Evolutionary conservation across 2,797 vertebrate species (phyloP).

Genomic region (Ptychobarbus kaznakovi): DNA sequence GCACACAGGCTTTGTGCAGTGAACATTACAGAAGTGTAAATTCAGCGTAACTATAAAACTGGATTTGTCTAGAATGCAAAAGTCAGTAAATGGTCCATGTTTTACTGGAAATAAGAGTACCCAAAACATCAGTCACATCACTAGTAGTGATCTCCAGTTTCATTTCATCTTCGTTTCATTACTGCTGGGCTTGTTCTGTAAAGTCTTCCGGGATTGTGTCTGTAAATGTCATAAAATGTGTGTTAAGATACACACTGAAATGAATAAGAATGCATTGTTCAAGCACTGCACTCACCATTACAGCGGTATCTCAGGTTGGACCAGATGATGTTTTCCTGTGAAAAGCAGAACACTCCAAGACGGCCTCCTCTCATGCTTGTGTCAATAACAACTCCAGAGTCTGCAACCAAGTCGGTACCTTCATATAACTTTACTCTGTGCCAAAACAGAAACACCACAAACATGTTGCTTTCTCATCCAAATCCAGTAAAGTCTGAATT

Average conservation of each 20-base stretch:
- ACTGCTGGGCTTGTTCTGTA: conserved; percentile 80
- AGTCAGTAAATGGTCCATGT: conserved; percentile 4
- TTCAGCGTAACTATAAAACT: conserved; percentile 2
- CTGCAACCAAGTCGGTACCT: conserved; percentile 91
- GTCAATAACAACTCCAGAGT: conserved; percentile 92
- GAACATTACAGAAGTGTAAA: neutral
- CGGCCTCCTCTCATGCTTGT: conserved; percentile 97
- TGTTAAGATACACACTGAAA: conserved; percentile 19
- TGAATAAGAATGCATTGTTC: neutral
- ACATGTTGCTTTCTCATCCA: conserved; percentile 8
- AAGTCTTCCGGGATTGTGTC: conserved; percentile 95
- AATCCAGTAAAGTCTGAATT: neutral
- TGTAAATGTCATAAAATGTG: conserved; percentile 67
- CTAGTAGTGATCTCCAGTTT: neutral
- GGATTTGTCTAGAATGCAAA: neutral
- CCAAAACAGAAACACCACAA: neutral
- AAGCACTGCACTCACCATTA: conserved; percentile 85
- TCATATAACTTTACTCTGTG: conserved; percentile 92
- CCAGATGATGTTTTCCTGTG: conserved; percentile 99
- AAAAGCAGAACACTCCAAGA: conserved; percentile 99
- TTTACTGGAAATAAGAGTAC: neutral
- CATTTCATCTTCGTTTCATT: conserved; percentile 22
- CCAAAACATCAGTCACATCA: neutral
- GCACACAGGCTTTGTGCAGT: neutral
- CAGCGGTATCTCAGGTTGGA: conserved; percentile 98